phyloP scores from a whole-genome alignment of 1,140 invertebrate genomes.

The Brachionus koreanus region DNA sequence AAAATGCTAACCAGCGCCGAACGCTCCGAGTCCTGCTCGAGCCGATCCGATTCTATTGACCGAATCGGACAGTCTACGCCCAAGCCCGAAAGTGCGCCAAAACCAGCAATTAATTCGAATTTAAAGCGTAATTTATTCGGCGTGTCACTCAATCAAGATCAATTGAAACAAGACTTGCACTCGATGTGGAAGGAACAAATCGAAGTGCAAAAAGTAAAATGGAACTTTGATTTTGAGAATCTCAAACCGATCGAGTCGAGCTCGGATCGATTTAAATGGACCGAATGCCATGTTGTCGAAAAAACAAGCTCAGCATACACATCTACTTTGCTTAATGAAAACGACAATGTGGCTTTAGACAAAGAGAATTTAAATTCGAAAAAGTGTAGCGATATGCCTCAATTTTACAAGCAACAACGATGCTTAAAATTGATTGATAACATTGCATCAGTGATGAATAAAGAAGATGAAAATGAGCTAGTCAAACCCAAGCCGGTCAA shows the following conservation, averaged over 20 bases:
- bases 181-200: constrained; percentile 40
- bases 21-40: not conserved
- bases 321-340: not conserved
- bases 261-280: not conserved
- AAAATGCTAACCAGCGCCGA: not conserved
- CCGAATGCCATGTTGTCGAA: not conserved
- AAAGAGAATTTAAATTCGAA: constrained; percentile 29
- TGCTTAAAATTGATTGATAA: constrained; percentile 26
- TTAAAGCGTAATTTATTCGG: constrained; percentile 36
- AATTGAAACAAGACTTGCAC: constrained; percentile 26
- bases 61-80: not conserved
- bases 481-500: constrained; percentile 37
- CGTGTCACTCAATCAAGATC: constrained; percentile 7
- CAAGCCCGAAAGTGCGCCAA: not conserved
- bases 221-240: constrained; percentile 38
- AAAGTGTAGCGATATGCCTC: not conserved
- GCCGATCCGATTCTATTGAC: not conserved
- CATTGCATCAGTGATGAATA: not conserved
- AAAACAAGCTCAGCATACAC: not conserved
- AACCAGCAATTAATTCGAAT: not conserved
- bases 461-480: not conserved
- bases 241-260: not conserved
- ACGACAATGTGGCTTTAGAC: not conserved
- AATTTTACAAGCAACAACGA: constrained; percentile 41
- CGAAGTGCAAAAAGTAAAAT: constrained; percentile 32